Conservation (phyloP, 1,140 invertebrate genomes). For the Eulimnadia texana region DNA sequence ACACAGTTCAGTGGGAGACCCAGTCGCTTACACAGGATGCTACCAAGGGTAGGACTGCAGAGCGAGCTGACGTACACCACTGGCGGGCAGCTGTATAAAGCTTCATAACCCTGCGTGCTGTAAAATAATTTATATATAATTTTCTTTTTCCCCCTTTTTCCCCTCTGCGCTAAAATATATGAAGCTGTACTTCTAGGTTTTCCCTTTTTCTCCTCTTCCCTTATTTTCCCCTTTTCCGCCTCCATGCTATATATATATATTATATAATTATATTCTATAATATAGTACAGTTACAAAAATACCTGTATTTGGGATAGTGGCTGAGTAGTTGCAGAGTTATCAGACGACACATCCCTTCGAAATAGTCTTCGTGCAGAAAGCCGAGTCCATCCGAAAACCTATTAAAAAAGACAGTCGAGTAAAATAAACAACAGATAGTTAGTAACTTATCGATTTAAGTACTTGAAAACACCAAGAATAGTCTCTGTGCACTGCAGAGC, state of each 20-base stretch:
- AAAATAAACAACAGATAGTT: not conserved
- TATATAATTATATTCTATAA: not conserved
- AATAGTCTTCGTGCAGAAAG: slow-evolving; percentile 59
- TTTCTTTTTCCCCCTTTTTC: slow-evolving; percentile 42
- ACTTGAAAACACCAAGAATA: not conserved
- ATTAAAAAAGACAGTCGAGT: too few species aligned
- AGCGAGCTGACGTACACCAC: slow-evolving; percentile 8
- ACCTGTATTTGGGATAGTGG: slow-evolving; percentile 62
- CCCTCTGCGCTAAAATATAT: slow-evolving; percentile 60
- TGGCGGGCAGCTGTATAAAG: slow-evolving; percentile 10
- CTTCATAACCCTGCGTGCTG: slow-evolving; percentile 16
- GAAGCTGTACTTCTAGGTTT: too few species aligned
- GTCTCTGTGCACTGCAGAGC: not conserved
- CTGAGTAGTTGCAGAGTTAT: slow-evolving; percentile 60
- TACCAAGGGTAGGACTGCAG: slow-evolving; percentile 7
- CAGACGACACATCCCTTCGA: slow-evolving; percentile 59
- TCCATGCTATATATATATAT: slow-evolving; percentile 46
- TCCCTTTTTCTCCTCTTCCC: too few species aligned
- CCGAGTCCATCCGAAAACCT: slow-evolving; percentile 50
- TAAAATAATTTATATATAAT: not conserved
- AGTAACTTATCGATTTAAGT: too few species aligned
- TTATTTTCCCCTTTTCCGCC: too few species aligned
- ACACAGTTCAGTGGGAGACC: slow-evolving; percentile 3
- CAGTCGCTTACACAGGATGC: slow-evolving; percentile 8
- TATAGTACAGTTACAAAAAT: slow-evolving; percentile 37